phyloP scores from a whole-genome alignment of 92 coral and sea anemone genomes.

The Phenganax stokvisi region DNA sequence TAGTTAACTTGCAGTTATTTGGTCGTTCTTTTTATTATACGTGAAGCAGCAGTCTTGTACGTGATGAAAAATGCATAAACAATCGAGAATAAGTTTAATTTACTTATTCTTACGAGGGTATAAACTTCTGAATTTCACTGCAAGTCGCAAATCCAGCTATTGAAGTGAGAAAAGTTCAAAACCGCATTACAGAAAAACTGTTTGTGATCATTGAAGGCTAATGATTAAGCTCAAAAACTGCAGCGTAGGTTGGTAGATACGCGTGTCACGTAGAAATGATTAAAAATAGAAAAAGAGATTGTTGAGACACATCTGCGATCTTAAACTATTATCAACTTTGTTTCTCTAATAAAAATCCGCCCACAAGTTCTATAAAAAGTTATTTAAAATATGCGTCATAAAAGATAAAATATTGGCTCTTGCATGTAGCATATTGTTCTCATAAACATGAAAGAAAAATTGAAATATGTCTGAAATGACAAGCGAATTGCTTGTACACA shows the following conservation, averaged over 20 bases:
- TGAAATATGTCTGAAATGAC: neutral
- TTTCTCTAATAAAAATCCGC: neutral
- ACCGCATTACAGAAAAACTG: too few relatives aligned
- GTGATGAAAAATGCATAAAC: too few relatives aligned
- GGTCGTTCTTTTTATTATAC: too few relatives aligned
- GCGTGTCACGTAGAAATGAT: neutral
- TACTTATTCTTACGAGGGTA: too few relatives aligned
- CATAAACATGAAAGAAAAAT: neutral
- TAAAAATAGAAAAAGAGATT: neutral
- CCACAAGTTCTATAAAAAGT: neutral
- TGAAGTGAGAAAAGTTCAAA: too few relatives aligned
- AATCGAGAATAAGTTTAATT: too few relatives aligned
- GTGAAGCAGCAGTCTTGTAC: too few relatives aligned
- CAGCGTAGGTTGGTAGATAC: neutral
- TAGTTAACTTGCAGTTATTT: too few relatives aligned
- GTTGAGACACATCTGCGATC: neutral
- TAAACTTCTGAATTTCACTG: too few relatives aligned
- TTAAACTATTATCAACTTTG: slow-evolving; percentile 6
- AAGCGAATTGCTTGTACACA: neutral
- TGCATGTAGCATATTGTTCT: slow-evolving; percentile 2
- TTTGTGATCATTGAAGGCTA: too few relatives aligned
- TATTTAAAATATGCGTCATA: neutral
- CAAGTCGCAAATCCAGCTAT: too few relatives aligned
- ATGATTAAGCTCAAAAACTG: neutral
- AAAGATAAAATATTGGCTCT: neutral